Evolutionary conservation across 2,797 vertebrate genomes (phyloP).

Genomic region (Labroides dimidiatus): DNA sequence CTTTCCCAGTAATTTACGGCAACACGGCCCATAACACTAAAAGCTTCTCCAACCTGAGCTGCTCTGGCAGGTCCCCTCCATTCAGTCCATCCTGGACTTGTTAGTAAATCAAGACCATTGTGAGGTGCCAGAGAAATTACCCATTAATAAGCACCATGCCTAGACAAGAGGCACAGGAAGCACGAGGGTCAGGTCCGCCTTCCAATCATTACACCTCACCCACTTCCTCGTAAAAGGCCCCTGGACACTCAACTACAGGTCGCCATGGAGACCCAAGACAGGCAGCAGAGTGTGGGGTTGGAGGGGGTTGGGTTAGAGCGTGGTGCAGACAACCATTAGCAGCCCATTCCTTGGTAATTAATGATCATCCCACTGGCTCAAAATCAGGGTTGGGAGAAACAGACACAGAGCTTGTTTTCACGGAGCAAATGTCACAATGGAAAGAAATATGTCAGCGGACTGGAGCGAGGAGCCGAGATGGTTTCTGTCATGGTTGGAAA

Average conservation of each 20-base stretch:
- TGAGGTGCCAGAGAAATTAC: slow-evolving; percentile 68
- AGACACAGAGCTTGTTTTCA: slow-evolving; percentile 48
- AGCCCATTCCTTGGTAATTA: slow-evolving; percentile 82
- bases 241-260: slow-evolving; percentile 76
- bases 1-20: slow-evolving; percentile 42
- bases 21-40: slow-evolving; percentile 19
- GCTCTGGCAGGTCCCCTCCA: slow-evolving; percentile 12
- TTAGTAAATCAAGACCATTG: slow-evolving; percentile 71
- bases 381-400: slow-evolving; percentile 66
- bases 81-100: slow-evolving; percentile 45
- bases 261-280: slow-evolving; percentile 79
- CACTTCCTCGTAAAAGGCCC: slow-evolving; percentile 71
- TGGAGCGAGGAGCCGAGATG: slow-evolving; percentile 19
- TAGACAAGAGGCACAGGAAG: slow-evolving; percentile 76
- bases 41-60: slow-evolving; percentile 40
- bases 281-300: slow-evolving; percentile 41
- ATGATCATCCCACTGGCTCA: slow-evolving; percentile 77
- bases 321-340: slow-evolving; percentile 78
- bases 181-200: slow-evolving; percentile 70
- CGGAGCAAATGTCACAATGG: slow-evolving; percentile 61
- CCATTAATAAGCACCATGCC: slow-evolving; percentile 78
- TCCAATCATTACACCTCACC: slow-evolving; percentile 75
- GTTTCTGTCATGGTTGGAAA: slow-evolving; percentile 48
- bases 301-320: slow-evolving; percentile 53
- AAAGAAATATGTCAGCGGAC: slow-evolving; percentile 50